These are phyloP conservation scores for Pholis gunnellus DNA, from an alignment of 2,113 vertebrate genomes.

Conservation along the genomic window DNA sequence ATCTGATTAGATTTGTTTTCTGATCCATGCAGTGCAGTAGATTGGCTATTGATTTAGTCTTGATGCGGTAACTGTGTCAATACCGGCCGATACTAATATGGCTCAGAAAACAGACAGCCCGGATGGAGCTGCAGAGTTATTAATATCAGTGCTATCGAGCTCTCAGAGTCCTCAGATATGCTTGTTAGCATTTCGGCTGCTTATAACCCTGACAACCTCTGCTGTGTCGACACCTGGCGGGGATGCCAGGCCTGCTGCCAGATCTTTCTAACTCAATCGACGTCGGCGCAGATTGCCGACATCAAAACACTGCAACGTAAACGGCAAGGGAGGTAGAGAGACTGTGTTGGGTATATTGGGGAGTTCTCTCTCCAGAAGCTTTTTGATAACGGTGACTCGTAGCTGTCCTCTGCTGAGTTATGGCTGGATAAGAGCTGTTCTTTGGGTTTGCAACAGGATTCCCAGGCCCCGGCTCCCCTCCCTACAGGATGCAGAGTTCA, in stretches of 20 bases:
- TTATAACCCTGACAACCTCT: constrained; percentile 41
- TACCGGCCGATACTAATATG: constrained; percentile 48
- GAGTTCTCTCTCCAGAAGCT: constrained; percentile 10
- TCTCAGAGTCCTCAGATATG: constrained; percentile 23
- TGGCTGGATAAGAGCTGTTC: constrained; percentile 59
- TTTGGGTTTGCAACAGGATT: constrained; percentile 59
- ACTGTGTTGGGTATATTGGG: constrained; percentile 15
- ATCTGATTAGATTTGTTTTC: constrained; percentile 54
- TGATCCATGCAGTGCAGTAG: constrained; percentile 40
- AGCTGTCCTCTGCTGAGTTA: constrained; percentile 67
- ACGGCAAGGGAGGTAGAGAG: constrained; percentile 40
- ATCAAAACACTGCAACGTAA: constrained; percentile 45
- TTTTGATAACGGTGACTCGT: constrained; percentile 53
- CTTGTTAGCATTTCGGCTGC: constrained; percentile 57
- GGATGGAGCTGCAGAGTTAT: constrained; percentile 49
- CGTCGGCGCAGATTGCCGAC: neutral
- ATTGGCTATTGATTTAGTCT: constrained; percentile 57
- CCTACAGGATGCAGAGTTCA: constrained; percentile 75
- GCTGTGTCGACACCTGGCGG: constrained; percentile 33
- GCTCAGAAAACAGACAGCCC: constrained; percentile 39
- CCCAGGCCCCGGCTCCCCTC: constrained; percentile 66
- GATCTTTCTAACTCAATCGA: constrained; percentile 43
- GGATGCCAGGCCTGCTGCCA: constrained; percentile 19
- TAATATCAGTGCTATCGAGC: constrained; percentile 59
- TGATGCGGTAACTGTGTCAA: constrained; percentile 48